Evolutionary conservation across 2,888 invertebrate species (phyloP), one percentile per base, ranked within the genome.

Genomic region (Priocnemis perturbator): DNA sequence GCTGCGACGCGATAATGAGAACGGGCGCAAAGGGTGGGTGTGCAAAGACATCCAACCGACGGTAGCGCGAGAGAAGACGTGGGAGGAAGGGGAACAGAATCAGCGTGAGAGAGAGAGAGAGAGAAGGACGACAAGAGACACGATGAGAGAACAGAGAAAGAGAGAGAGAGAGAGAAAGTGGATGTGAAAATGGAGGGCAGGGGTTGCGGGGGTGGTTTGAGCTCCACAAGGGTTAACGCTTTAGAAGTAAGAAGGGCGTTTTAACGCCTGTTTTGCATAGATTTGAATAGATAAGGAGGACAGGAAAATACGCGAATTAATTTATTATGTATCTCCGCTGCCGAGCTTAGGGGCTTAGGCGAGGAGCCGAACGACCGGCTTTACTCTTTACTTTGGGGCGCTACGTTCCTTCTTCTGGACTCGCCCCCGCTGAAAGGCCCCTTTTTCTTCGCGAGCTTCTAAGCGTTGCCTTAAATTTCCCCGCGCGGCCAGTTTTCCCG

Each of bases 211-310:
- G 68, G 57, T 71, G 71, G 61, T 45, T 53, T 53, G 73, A 78
- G 83, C 81, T 74, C 64, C 81, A 79, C 83, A 85, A 85, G 86
- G 86, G 86, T 86, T 86, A 85, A 83, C 83, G 83, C 83, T 82
- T 83, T 79, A 74, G 76, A 71, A 77, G 80, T 77, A 81, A 82
- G 19, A 74, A 81, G 82, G 82, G 84, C 84, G 85, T 88, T 88
- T 87, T 86, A 88, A 87, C 87, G 84, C 85, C 85, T 87, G 85
- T 86, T 89, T 88, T 88, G 88, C 88, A 89, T 89, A 88, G 88
- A 89, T 89, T 88, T 88, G 87, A 89, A 88, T 89, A 88, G 88
- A 88, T 88, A 88, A 88, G 83, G 82, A 81, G 80, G 81, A 81
- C 84, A 79, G 80, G 83, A 84, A 84, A 86, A 86, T 84, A 86